Percentiles rank a stretch among this genome's conserved stretches.
Conservation (phyloP, 2,888 invertebrate species). For the Hirtodrosophila confusa region DNA sequence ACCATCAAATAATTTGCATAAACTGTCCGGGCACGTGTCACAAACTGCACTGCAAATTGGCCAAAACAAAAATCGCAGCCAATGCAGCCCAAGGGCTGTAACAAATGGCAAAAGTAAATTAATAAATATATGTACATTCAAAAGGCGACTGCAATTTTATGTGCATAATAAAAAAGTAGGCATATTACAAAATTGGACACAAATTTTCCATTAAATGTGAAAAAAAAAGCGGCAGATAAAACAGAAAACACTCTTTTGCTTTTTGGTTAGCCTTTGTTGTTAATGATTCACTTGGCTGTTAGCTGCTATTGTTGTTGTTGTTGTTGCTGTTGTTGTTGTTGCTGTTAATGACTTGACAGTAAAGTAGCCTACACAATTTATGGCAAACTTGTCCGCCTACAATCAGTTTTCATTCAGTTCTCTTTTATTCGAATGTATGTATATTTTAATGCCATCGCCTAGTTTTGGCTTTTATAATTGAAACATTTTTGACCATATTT, state of each 20-base stretch:
- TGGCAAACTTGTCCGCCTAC: conserved; percentile 78
- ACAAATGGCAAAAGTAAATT: conserved; percentile 2
- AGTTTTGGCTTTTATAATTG: conserved; percentile 69
- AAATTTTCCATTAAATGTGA: not conserved
- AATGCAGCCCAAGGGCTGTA: not conserved
- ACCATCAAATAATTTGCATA: conserved; percentile 58
- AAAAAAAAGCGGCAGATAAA: conserved; percentile 25
- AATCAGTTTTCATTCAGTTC: conserved; percentile 68
- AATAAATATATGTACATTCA: no score
- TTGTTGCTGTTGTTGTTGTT: conserved; percentile 43
- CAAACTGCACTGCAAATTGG: conserved; percentile 24
- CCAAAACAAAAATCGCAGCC: conserved; percentile 1
- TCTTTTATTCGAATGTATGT: not conserved
- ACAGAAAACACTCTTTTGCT: conserved; percentile 31
- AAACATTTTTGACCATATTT: conserved; percentile 79
- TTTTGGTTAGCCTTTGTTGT: conserved; percentile 53
- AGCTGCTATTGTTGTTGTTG: conserved; percentile 33
- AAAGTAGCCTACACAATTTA: conserved; percentile 78
- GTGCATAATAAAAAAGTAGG: conserved; percentile 2
- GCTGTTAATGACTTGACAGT: conserved; percentile 75
- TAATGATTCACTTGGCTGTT: conserved; percentile 67
- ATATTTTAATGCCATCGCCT: conserved; percentile 51
- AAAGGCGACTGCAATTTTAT: not conserved
- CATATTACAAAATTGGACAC: not conserved
- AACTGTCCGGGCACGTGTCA: conserved; percentile 47